Base-by-base conservation (phyloP, 2,113 vertebrate species). In the Tyrannus savana region DNA sequence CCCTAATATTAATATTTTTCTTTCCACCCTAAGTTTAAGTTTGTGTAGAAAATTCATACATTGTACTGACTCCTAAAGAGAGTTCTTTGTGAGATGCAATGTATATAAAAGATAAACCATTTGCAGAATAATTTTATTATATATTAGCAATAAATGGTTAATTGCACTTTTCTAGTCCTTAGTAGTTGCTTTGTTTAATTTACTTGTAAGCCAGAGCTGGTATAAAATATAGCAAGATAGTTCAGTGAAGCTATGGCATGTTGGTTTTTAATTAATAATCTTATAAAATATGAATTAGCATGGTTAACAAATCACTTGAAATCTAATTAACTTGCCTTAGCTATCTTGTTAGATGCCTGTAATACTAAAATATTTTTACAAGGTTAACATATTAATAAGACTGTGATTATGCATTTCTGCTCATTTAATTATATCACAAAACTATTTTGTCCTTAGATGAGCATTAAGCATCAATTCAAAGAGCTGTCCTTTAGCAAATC, bases 241-340 rank as follows among this genome's bases (percentile, higher is more conserved):
- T 33, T 55, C 56, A 93, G 37, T 81, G 73, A 92, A 95, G 68
- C 42, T 93, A 79, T 87, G 95, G 13, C n/a, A 89, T 96, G 84
- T 95, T 97, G 74, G 12, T 75, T 96, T 97, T 97, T 97, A 97
- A 98, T 98, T 98, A 98, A 95, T 91, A 94, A 95, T 97, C 95
- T 97, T 97, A 97, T 97, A 97, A 98, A 98, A 97, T 98, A 97
- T 97, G 90, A 98, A 98, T 98, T 98, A 98, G 77, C 90, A 92
- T 94, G 50, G 90, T 96, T 96, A 94, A 92, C 73, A 97, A 95
- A 93, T 97, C 93, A 97, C 91, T 97, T 94, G 93, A 97, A 97
- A 97, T 97, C 93, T 97, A 98, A 98, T 98, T 98, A 98, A 94
- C 83, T 95, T 97, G 69, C 90, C n/a, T 94, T 92, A 83, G 95